Evolutionary conservation across 2,797 vertebrate species (phyloP), one percentile per base, ranked within the genome.

Genomic region (Esox lucius): DNA sequence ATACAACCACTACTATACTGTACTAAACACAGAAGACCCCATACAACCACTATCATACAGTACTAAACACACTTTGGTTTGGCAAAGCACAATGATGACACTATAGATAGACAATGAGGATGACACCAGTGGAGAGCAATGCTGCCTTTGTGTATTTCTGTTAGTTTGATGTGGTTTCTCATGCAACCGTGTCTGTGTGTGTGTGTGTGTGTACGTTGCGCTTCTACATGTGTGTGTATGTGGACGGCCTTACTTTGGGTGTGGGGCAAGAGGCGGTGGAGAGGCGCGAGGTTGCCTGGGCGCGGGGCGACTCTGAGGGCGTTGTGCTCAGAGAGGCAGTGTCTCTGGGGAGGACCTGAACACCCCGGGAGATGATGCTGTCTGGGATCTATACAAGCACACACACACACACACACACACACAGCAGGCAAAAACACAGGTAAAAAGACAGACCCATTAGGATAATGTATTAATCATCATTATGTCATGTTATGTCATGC

Each of bases 261-360:
- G 98, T 99, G 85, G 98, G 98, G 84, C 98, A 99, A 91, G 98
- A 99, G 85, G 98, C 98, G 78, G 98, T 99, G 78, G 98, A 99
- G 86, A 99, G 96, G 84, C 98, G 97, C 81, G 98, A 99, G 72
- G 98, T 99, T 87, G 97, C 97, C 93, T 99, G 97, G 84, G 97
- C 97, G 76, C 97, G 96, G 76, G 98, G 98, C 22, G 98, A 99
- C 92, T 99, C 97, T 8, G 98, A 99, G 82, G 98, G 98, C 80
- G 97, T 99, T 90, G 97, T 99, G 88, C 98, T 99, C 84, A 99
- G 95, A 81, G 98, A 99, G 49, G 98, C 96, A 61, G 97, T 98
- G 75, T 99, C 98, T 89, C 97, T 94, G 88, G 98, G 97, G 81
- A 99, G 95, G 90, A 98, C 97, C 94, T 99, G 98, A 88, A 99